Evolutionary conservation across 2,113 vertebrate species (phyloP), one percentile per base, ranked within the genome.

Genomic region (Semicossyphus pulcher): DNA sequence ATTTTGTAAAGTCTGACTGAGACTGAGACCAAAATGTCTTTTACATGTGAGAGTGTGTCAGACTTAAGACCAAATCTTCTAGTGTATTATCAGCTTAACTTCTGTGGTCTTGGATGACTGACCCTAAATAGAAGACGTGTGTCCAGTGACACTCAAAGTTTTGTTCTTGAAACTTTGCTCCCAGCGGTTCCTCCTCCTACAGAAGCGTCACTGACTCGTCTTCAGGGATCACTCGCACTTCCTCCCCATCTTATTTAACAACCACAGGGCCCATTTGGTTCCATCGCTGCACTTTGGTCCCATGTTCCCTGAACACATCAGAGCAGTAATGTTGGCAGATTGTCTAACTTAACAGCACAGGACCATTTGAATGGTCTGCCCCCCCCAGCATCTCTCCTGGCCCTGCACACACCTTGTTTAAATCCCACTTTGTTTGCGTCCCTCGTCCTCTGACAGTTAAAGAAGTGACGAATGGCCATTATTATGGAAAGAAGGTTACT

Each of bases 401-500:
- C 59, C 29, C 58, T 16, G 9, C 76, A 45, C 84, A 28, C 66
- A 44, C 57, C 79, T 76, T 76, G 75, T 78, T n/a, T 78, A 78
- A 78, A 76, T 72, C 80, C 82, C 83, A 84, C 88, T 80, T 79
- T 83, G 79, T 85, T 83, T 76, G 68, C 66, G 77, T 51, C 77
- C 63, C 72, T 81, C 41, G 26, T 87, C 72, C 44, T 58, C 57
- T 82, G 89, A 92, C 91, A 92, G 91, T 89, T 73, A 77, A 88
- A 72, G 85, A 90, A 85, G 83, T 92, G 93, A 94, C 88, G 78
- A 89, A 94, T 93, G 90, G 85, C 88, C 81, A 83, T 87, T 88
- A 92, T 94, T 93, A 94, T 91, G 90, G 87, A 92, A 92, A 93
- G 93, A 94, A 94, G 92, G 92, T 93, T 93, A 91, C 92, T 92